Percentiles rank a stretch among this genome's conserved stretches.
phyloP scores from a whole-genome alignment of 2,888 invertebrate species.

The Masnerella sp. region DNA sequence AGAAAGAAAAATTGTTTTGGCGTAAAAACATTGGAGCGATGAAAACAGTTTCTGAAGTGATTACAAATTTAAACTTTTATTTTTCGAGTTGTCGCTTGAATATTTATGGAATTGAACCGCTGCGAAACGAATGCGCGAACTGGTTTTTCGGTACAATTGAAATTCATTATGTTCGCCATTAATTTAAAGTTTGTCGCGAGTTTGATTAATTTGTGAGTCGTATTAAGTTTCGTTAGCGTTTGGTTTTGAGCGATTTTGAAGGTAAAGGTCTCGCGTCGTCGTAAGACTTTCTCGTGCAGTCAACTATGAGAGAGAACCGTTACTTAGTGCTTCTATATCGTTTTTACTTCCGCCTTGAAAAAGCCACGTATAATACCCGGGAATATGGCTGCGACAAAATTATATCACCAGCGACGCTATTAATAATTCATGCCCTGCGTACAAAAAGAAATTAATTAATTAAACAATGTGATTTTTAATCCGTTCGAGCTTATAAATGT shows the following conservation, averaged over 20 bases:
- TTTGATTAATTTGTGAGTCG: slow-evolving; percentile 5
- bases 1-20: too few relatives aligned
- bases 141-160: slow-evolving; percentile 1
- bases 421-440: slow-evolving; percentile 8
- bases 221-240: slow-evolving; percentile 22
- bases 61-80: too few relatives aligned
- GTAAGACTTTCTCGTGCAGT: slow-evolving; percentile 46
- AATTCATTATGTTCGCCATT: neutral
- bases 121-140: too few relatives aligned
- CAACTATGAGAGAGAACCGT: slow-evolving; percentile 51
- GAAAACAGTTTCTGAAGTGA: too few relatives aligned
- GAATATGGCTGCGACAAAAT: slow-evolving; percentile 23
- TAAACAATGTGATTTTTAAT: neutral
- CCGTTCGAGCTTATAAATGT: neutral
- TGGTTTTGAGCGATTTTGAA: slow-evolving; percentile 41
- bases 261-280: slow-evolving; percentile 49
- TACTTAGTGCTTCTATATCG: slow-evolving; percentile 42
- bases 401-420: slow-evolving; percentile 21
- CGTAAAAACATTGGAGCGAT: too few relatives aligned
- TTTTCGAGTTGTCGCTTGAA: too few relatives aligned
- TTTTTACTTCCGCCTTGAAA: slow-evolving; percentile 47
- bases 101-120: too few relatives aligned
- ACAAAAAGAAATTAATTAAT: slow-evolving; percentile 6
- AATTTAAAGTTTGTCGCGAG: slow-evolving; percentile 3
- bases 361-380: slow-evolving; percentile 25